Evolutionary conservation across 2,888 invertebrate species (phyloP), one percentile per base, ranked within the genome.

Genomic region (Protodeltote pygarga): DNA sequence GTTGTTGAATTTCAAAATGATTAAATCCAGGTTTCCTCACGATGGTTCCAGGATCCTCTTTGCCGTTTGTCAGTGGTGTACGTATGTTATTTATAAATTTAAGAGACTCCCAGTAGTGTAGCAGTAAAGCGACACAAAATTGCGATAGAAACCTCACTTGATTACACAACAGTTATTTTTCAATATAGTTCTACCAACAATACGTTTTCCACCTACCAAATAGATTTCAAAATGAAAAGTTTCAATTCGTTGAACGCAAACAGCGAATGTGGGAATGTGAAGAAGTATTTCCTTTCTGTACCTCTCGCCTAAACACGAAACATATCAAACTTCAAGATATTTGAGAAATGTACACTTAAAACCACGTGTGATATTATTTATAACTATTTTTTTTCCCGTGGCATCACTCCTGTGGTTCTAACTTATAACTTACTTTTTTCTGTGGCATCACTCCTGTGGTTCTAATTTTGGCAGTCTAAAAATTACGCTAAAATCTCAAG

Each of bases 201-300:
- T 39, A n/a, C 39, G 48, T 48, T 48, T 38, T 38, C n/a, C 28
- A 33, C 34, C 34, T 29, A 38, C 38, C 49, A 41, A 50, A 64
- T 50, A 47, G 49, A 47, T 34, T 46, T 44, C 20, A 17, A 65
- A 65, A 60, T 60, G 47, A 54, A 69, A 60, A 52, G 45, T 60
- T 54, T 47, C 49, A 54, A 55, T 52, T 52, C 44, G 55, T 37
- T 52, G 65, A 60, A 45, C 48, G 61, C 61, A 42, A 48, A 61
- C 40, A 49, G 33, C 23, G 24, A 32, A 14, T 65, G 46, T 52
- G 47, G 55, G 62, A 65, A 65, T 65, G 46, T 34, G 9, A 15
- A n/a, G n/a, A n/a, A 39, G 42, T 47, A 68, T 49, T 60, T 54
- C 68, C 53, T 52, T 31, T 44, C 16, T 21, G 11, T 33, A 11